These are phyloP conservation scores for Corydoras maculifer DNA, from an alignment of 2,113 vertebrate species.

Conservation along the genomic window DNA sequence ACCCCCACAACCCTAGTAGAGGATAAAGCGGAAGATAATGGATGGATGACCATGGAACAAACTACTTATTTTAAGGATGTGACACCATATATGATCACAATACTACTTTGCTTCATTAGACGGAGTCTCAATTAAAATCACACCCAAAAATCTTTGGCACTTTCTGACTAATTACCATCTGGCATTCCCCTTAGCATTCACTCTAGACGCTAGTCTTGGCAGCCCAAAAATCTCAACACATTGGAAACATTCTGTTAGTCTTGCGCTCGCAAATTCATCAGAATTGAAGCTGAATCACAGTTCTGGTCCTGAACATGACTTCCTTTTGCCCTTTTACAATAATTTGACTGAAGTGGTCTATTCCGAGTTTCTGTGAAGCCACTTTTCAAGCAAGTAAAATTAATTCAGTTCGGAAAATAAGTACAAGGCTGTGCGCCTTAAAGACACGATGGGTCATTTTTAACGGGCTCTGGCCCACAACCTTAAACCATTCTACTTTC, in stretches of 20 bases:
- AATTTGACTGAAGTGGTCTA: neutral
- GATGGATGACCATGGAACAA: too few relatives aligned
- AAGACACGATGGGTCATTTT: too few relatives aligned
- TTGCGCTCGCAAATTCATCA: neutral
- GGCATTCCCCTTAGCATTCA: conserved; percentile 4
- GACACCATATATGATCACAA: too few relatives aligned
- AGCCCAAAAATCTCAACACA: conserved; percentile 21
- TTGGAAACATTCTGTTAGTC: conserved; percentile 16
- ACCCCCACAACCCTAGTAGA: too few relatives aligned
- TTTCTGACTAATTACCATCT: conserved; percentile 22
- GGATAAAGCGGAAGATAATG: too few relatives aligned
- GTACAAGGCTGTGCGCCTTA: too few relatives aligned
- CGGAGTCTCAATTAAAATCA: conserved; percentile 24
- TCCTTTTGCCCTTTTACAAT: neutral
- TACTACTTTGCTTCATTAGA: neutral
- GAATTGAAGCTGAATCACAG: conserved; percentile 5
- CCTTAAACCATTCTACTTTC: too few relatives aligned
- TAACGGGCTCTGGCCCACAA: too few relatives aligned
- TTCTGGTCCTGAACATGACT: conserved; percentile 1
- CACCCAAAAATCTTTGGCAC: conserved; percentile 33
- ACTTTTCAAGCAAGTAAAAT: too few relatives aligned
- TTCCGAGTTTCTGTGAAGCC: too few relatives aligned
- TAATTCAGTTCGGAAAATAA: too few relatives aligned
- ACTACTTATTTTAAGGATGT: too few relatives aligned
- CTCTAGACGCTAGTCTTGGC: conserved; percentile 9